phyloP scores from a whole-genome alignment of 2,113 vertebrate species.

The Pluvianellus socialis region DNA sequence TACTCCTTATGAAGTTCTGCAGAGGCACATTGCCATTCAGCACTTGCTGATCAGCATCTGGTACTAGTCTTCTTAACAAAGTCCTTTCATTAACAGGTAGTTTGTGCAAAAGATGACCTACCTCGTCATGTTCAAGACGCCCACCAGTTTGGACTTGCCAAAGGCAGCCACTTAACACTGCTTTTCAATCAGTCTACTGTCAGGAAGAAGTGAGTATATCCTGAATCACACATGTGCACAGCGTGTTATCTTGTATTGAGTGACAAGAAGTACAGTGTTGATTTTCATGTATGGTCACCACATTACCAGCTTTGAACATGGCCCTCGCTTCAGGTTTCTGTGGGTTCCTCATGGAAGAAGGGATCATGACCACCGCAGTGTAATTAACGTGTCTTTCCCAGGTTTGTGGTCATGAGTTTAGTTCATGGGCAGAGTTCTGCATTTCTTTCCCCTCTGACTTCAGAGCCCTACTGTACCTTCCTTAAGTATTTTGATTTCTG shows the following conservation, averaged over 20 bases:
- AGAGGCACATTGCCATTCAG: neutral
- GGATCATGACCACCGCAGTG: accelerated
- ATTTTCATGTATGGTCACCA: neutral
- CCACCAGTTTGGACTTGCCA: constrained; percentile 85
- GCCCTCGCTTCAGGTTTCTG: neutral
- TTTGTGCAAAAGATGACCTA: constrained; percentile 71
- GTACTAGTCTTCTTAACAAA: neutral
- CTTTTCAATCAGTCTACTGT: constrained; percentile 79
- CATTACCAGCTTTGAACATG: neutral
- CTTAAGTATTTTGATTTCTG: neutral
- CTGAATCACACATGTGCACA: neutral
- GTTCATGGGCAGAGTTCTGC: neutral
- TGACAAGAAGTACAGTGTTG: neutral
- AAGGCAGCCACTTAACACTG: constrained; percentile 86
- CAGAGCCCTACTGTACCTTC: neutral
- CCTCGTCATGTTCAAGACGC: constrained; percentile 70
- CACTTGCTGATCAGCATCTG: neutral
- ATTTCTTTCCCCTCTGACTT: neutral
- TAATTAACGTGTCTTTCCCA: neutral
- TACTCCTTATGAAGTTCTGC: neutral
- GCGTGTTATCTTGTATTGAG: neutral
- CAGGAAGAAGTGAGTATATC: constrained; percentile 81
- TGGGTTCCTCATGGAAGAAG: neutral
- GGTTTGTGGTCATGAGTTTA: neutral
- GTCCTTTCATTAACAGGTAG: constrained; percentile 56